Evolutionary conservation across 1,140 invertebrate species (phyloP).

Genomic region (Paracyclopina nana): DNA sequence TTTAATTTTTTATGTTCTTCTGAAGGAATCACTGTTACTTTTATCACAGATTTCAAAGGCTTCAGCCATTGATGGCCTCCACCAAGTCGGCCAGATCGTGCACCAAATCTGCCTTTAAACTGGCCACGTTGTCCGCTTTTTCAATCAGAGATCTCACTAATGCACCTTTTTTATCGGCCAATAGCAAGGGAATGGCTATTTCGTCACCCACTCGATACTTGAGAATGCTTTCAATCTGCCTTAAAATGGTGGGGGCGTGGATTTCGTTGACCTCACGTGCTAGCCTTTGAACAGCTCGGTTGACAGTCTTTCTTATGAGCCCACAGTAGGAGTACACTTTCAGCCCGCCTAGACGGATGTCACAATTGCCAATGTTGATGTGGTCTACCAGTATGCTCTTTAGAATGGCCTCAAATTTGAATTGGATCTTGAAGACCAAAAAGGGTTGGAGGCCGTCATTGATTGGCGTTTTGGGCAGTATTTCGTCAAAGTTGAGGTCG

Average conservation of each 20-base stretch:
- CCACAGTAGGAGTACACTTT: slow-evolving; percentile 8
- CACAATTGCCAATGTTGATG: neutral
- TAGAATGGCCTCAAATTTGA: neutral
- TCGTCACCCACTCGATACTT: neutral
- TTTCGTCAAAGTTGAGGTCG: no score
- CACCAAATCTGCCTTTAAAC: neutral
- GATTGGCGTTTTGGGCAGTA: no score
- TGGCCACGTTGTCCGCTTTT: neutral
- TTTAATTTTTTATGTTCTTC: no score
- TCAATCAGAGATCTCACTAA: neutral
- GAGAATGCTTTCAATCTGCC: neutral
- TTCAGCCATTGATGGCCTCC: no score
- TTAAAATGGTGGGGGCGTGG: neutral
- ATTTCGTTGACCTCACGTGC: neutral
- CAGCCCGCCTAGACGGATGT: neutral
- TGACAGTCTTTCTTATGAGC: neutral
- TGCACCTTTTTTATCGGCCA: slow-evolving; percentile 1
- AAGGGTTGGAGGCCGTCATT: neutral
- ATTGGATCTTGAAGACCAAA: slow-evolving; percentile 8
- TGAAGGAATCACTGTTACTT: no score
- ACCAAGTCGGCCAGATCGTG: neutral
- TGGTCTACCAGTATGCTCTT: neutral
- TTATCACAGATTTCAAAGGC: no score
- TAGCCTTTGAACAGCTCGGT: neutral
- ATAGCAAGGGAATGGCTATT: slow-evolving; percentile 7